Base-by-base conservation (phyloP, 2,113 vertebrate genomes). In the Erythrolamprus reginae region DNA sequence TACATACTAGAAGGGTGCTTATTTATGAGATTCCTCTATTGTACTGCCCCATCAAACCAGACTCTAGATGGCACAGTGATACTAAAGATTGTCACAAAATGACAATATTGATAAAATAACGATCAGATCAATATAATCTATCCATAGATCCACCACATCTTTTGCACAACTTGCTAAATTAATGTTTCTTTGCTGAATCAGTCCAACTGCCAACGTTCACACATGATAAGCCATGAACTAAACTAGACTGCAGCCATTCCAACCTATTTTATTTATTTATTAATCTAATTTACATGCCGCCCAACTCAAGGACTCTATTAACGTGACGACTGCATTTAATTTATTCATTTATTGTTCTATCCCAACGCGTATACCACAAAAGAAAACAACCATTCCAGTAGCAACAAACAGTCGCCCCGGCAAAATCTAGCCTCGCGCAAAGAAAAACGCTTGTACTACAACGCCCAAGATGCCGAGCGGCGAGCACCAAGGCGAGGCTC, bases 401-500 rank as follows among this genome's bases (percentile, higher is more conserved):
- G 1, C 17, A 77, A 77, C 33, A 1, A 77, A 38, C 28, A 70
- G 13, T 2, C 33, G 33, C 70, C 2, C 33, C 70, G 15, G 19
- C 13, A 77, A 5, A 21, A 3, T 77, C 15, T 15, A 8, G n/a
- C 15, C 65, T 77, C 6, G 33, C 70, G 33, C 8, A 42, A 42
- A 77, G 70, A 42, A 77, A 77, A 77, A 26, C 17, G 33, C 33
- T 38, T 77, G 26, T 2, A 90, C 65, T 87, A 48, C 65, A 82
- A 23, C 1, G 6, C 51, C 85, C 85, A 58, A 4, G 3, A 13
- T 5, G 33, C 65, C 3, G 56, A 58, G 1, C 10, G 1, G 10
- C 0, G 7, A 17, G 0, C 28, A 1, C 3, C 8, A 0, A 1
- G 0, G 3, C 5, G n/a, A 42, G 3, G 28, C 8, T 5, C 5